phyloP scores from a whole-genome alignment of 2,113 vertebrate species.

The Heloderma charlesbogerti region DNA sequence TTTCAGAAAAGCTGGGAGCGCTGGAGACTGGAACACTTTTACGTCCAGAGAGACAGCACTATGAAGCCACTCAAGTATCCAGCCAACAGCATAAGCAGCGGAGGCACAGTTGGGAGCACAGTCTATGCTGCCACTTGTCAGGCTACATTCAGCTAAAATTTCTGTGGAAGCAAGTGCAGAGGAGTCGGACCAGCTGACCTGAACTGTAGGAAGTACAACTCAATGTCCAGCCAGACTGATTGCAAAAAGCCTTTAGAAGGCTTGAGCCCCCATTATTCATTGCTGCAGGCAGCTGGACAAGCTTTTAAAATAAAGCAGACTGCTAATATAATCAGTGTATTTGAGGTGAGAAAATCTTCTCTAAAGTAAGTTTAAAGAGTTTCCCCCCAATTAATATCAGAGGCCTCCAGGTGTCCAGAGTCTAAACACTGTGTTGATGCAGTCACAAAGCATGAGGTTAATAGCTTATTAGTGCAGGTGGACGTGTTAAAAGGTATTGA shows the following conservation, averaged over 20 bases:
- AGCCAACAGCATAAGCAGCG: constrained; percentile 79
- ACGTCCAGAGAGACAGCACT: constrained; percentile 79
- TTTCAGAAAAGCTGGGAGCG: constrained; percentile 84
- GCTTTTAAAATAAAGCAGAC: constrained; percentile 66
- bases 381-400: constrained; percentile 64
- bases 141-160: constrained; percentile 74
- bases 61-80: constrained; percentile 84
- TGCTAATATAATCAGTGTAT: constrained; percentile 76
- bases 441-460: constrained; percentile 72
- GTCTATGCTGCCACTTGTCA: constrained; percentile 76
- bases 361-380: constrained; percentile 70
- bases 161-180: constrained; percentile 16
- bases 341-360: constrained; percentile 52
- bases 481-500: constrained; percentile 44
- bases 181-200: constrained; percentile 43
- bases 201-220: constrained; percentile 44
- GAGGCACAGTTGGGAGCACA: constrained; percentile 75
- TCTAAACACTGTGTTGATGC: constrained; percentile 71
- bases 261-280: constrained; percentile 53
- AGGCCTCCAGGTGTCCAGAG: constrained; percentile 72
- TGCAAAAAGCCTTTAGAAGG: constrained; percentile 52
- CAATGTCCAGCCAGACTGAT: constrained; percentile 54
- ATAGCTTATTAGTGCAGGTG: constrained; percentile 68
- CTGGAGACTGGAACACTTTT: constrained; percentile 79
- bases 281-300: constrained; percentile 67